Conservation (phyloP, 1,140 invertebrate species). For the Drosophila nikananu region DNA sequence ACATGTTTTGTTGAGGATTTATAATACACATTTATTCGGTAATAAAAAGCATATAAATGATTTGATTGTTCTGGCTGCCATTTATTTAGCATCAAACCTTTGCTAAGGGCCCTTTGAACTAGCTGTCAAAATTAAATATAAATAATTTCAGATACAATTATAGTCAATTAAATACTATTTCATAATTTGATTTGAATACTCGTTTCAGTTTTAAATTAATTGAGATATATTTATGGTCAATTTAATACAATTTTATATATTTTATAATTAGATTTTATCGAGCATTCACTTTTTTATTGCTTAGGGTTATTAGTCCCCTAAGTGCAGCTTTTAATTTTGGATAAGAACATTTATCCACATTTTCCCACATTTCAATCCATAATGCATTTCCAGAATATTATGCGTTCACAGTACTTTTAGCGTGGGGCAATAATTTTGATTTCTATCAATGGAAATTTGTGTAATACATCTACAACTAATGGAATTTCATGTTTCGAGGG, state of each 20-base stretch:
- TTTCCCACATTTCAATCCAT: not conserved
- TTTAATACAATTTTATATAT: not conserved
- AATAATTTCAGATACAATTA: not conserved
- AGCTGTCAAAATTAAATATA: not conserved
- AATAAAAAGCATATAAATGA: not conserved
- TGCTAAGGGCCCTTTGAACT: not conserved
- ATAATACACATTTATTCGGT: not conserved
- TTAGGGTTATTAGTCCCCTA: not conserved
- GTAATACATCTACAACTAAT: conserved; percentile 55
- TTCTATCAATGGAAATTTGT: conserved; percentile 66
- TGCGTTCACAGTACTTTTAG: conserved; percentile 17
- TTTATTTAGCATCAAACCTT: not conserved
- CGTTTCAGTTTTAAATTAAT: not conserved
- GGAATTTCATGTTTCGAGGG: conserved; percentile 58
- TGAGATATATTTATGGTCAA: not conserved
- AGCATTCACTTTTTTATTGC: not conserved
- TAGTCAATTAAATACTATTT: too few species aligned
- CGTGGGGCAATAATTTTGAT: conserved; percentile 54
- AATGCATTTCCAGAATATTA: conserved; percentile 26
- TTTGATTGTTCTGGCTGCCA: not conserved
- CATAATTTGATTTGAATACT: too few species aligned
- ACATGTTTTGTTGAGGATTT: not conserved
- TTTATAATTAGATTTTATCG: too few species aligned
- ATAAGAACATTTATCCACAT: not conserved
- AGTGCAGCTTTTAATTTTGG: not conserved